Evolutionary conservation across 2,113 vertebrate genomes (phyloP).

Genomic region (Vimba vimba): DNA sequence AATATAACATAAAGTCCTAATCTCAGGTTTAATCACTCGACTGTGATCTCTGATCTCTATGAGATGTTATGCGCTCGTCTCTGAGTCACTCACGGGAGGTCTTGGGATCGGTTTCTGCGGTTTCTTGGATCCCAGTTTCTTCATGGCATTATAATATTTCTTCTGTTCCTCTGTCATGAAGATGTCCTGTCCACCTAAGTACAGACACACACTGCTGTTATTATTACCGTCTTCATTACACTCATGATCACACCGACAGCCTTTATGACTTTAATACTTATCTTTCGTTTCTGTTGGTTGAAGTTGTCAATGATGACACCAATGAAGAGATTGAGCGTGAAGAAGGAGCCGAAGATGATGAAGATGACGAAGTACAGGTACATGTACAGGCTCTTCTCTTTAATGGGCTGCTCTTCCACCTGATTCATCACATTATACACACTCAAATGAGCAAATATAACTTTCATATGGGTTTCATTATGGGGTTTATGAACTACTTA

Average conservation of each 20-base stretch:
- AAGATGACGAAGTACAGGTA: conserved; percentile 96
- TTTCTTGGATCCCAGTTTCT: conserved; percentile 97
- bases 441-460: background rate
- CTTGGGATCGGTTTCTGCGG: conserved; percentile 97
- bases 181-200: conserved; percentile 99
- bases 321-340: conserved; percentile 97
- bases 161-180: conserved; percentile 99
- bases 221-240: conserved; percentile 49
- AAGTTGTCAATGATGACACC: conserved; percentile 99
- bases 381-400: conserved; percentile 94
- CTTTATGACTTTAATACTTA: conserved; percentile 72
- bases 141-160: conserved; percentile 99
- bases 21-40: too few relatives aligned
- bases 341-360: conserved; percentile 98
- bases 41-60: too few relatives aligned
- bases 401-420: conserved; percentile 78
- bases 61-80: too few relatives aligned
- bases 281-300: conserved; percentile 99
- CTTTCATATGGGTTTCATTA: background rate
- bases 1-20: too few relatives aligned
- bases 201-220: conserved; percentile 74
- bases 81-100: conserved; percentile 80
- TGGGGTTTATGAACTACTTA: conserved; percentile 50
- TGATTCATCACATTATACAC: conserved; percentile 56
- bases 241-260: background rate